These are phyloP conservation scores for Barbus barbus DNA, from an alignment of 2,113 vertebrate genomes.

Conservation along the genomic window DNA sequence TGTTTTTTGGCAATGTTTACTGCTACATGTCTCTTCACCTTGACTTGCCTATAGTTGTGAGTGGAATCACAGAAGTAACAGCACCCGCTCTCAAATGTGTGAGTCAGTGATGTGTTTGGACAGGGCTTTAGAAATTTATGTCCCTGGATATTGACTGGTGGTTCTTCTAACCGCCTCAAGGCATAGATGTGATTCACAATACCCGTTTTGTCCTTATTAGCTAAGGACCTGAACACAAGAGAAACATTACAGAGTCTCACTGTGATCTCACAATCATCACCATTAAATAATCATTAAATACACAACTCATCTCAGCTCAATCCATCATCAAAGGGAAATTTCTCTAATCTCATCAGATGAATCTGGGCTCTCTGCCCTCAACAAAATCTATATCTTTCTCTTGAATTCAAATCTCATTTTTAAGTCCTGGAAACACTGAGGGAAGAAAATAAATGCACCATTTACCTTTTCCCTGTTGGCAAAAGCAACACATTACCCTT, in stretches of 20 bases:
- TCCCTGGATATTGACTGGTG: slow-evolving; percentile 16
- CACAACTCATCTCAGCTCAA: background rate
- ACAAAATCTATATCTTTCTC: background rate
- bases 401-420: background rate
- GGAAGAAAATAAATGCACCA: too few relatives aligned
- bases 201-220: slow-evolving; percentile 1
- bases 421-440: too few relatives aligned
- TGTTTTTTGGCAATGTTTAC: too few relatives aligned
- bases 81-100: background rate
- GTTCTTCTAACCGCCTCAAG: background rate
- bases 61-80: background rate
- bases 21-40: background rate
- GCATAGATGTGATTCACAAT: slow-evolving; percentile 5
- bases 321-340: slow-evolving; percentile 10
- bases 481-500: too few relatives aligned
- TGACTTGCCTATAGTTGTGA: background rate
- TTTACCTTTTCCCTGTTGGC: too few relatives aligned
- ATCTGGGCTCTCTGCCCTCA: background rate
- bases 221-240: background rate
- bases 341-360: background rate
- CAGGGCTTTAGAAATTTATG: slow-evolving; percentile 15
- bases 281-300: slow-evolving; percentile 28
- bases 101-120: slow-evolving; percentile 24
- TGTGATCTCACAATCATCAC: slow-evolving; percentile 22
- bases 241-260: slow-evolving; percentile 4